A percentile compares a stretch with the other conserved stretches of the same genome.
These are phyloP conservation scores for Neodon shergylaensis DNA, from an alignment of 2,113 vertebrate species.

Conservation along the genomic window DNA sequence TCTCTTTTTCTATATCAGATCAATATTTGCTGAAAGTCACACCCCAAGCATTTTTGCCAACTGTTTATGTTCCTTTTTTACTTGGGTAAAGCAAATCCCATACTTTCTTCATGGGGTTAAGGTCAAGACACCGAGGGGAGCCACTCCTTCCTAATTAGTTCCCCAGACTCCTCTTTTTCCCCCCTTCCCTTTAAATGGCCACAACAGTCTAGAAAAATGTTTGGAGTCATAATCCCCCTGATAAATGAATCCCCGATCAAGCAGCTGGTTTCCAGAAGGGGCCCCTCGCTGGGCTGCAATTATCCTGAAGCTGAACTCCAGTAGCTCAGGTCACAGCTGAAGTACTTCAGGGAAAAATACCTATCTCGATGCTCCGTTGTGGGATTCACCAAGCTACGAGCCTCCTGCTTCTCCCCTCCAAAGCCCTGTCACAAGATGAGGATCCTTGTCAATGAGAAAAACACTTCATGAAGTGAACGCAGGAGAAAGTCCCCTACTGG, in stretches of 20 bases:
- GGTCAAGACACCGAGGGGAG: constrained; percentile 78
- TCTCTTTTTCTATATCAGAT: background rate
- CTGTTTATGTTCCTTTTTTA: constrained; percentile 76
- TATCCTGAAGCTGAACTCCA: constrained; percentile 59
- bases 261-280: constrained; percentile 78
- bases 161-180: constrained; percentile 73
- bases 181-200: constrained; percentile 58
- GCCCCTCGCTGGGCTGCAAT: constrained; percentile 63
- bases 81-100: constrained; percentile 78
- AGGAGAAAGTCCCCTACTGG: background rate
- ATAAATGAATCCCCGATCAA: constrained; percentile 78
- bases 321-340: constrained; percentile 67
- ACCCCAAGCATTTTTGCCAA: constrained; percentile 63
- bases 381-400: background rate
- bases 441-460: constrained; percentile 48
- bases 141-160: constrained; percentile 82
- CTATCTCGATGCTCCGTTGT: constrained; percentile 5
- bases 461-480: background rate
- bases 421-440: constrained; percentile 14
- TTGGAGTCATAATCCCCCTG: constrained; percentile 79
- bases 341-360: constrained; percentile 24
- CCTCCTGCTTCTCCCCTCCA: background rate
- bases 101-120: constrained; percentile 77
- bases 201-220: constrained; percentile 79
- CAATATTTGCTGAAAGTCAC: constrained; percentile 40